Base-by-base conservation (phyloP, 2,888 invertebrate genomes). In the Tanytarsus gracilentus region DNA sequence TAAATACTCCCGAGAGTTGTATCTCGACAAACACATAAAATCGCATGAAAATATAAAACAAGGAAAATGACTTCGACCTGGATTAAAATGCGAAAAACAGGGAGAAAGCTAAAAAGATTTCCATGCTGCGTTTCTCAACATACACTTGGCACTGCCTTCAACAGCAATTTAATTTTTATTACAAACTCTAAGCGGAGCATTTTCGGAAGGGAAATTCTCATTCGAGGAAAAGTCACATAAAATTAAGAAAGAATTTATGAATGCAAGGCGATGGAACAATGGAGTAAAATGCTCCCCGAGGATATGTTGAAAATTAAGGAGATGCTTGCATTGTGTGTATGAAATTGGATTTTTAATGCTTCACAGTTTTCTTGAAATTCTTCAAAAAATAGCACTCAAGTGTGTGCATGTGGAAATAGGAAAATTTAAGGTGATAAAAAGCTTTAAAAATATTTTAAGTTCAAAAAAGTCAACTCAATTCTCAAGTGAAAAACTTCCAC, bases 191-290 rank as follows among this genome's bases (percentile, higher is more conserved):
- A 44, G 44, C 23, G 23, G 23, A 9, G 14, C n/a, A 2, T n/a
- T 36, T 36, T 36, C 11, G 23, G 44, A n/a, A 23, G 11, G 6
- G 44, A 1, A 33, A 33, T n/a, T n/a, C 4, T 30, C n/a, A 4
- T 21, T 9, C 21, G 23, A 44, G 23, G 23, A 44, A 44, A 44
- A 44, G 18, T 44, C 21, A 11, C 44, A 44, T 44, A 44, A 44
- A 44, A 44, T 44, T 44, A 44, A 44, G 44, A 23, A 18, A n/a
- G 23, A 44, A 44, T 44, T 44, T 44, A 44, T 44, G 44, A 44
- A 44, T 44, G 44, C 21, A 44, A n/a, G n/a, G n/a, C n/a, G n/a
- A n/a, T n/a, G n/a, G n/a, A n/a, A n/a, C n/a, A n/a, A n/a, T n/a
- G n/a, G n/a, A n/a, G n/a, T n/a, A n/a, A n/a, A n/a, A n/a, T n/a